Percentiles rank a stretch among this genome's conserved stretches.
Conservation (phyloP, 1,140 invertebrate species). For the Drosophila subpulchrella region DNA sequence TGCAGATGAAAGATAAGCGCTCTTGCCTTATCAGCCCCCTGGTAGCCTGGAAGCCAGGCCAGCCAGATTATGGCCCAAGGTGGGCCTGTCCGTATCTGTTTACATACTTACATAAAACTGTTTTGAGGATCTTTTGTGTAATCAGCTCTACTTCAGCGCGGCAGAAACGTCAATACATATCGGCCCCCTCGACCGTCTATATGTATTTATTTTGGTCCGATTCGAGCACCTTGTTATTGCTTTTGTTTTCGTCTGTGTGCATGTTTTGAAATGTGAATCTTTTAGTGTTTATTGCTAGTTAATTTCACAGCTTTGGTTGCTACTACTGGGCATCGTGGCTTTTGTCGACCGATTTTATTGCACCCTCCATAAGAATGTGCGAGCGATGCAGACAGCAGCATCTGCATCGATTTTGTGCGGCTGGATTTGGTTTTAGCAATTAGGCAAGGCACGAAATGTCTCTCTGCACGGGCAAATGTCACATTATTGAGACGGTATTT, state of each 20-base stretch:
- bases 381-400: slow-evolving; percentile 45
- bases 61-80: slow-evolving; percentile 37
- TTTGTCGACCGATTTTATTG: slow-evolving; percentile 22
- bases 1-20: slow-evolving; percentile 58
- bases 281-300: not conserved
- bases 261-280: slow-evolving; percentile 25
- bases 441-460: slow-evolving; percentile 21
- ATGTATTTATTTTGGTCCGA: slow-evolving; percentile 77
- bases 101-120: slow-evolving; percentile 59
- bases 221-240: slow-evolving; percentile 77
- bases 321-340: slow-evolving; percentile 1
- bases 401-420: slow-evolving; percentile 44
- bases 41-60: slow-evolving; percentile 13
- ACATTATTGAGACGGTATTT: slow-evolving; percentile 8
- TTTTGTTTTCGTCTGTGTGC: slow-evolving; percentile 65
- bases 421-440: slow-evolving; percentile 1
- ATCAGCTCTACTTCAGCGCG: slow-evolving; percentile 48
- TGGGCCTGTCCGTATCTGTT: slow-evolving; percentile 52
- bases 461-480: not conserved
- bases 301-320: not conserved
- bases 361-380: slow-evolving; percentile 32
- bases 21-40: slow-evolving; percentile 40
- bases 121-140: slow-evolving; percentile 57
- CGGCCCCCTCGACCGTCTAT: slow-evolving; percentile 20
- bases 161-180: slow-evolving; percentile 55